A percentile compares a stretch with the other conserved stretches of the same genome.
These are phyloP conservation scores for Griposia aprilina DNA, from an alignment of 2,888 invertebrate species.

Conservation along the genomic window DNA sequence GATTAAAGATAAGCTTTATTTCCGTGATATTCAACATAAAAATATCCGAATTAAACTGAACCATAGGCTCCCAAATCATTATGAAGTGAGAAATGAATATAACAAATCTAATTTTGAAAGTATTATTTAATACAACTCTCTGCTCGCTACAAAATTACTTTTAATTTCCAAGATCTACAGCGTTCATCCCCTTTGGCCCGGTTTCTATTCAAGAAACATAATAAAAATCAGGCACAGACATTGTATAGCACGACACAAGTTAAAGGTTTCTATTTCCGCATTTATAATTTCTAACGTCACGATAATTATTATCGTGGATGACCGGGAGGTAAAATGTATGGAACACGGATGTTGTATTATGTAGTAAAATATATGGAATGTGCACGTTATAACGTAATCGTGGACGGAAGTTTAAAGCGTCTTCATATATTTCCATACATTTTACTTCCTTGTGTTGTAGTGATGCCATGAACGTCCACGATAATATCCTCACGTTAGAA, in stretches of 20 bases:
- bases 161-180: conserved; percentile 32
- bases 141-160: conserved; percentile 34
- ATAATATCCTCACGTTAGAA: no score
- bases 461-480: no score
- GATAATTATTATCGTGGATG: no score
- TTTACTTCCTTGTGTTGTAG: no score
- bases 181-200: conserved; percentile 19
- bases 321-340: neutral
- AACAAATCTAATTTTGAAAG: conserved; percentile 17
- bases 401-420: no score
- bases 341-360: no score
- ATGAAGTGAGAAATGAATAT: conserved; percentile 1
- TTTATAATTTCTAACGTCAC: neutral
- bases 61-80: neutral
- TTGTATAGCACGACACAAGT: conserved; percentile 5
- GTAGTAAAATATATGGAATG: no score
- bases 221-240: conserved; percentile 33
- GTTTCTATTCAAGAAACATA: conserved; percentile 38
- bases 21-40: neutral
- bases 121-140: conserved; percentile 26
- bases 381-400: no score
- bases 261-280: neutral
- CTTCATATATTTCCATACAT: no score
- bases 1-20: neutral
- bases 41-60: conserved; percentile 4